Conservation (phyloP, 2,113 vertebrate genomes). For the Acrocephalus kingi region DNA sequence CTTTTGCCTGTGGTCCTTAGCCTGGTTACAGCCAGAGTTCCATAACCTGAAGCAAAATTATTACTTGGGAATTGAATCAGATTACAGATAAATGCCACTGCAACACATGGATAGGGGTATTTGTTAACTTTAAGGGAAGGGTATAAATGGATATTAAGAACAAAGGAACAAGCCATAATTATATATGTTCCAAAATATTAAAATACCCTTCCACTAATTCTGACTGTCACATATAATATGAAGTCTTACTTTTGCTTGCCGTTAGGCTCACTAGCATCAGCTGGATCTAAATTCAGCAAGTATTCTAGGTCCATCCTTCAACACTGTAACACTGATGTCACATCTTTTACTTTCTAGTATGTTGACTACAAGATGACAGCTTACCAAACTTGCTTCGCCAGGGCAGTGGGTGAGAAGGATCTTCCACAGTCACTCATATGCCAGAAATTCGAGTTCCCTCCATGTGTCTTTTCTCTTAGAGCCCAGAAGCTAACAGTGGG, state of each 20-base stretch:
- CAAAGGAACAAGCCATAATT: not conserved
- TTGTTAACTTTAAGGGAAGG: not conserved
- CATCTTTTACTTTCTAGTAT: not conserved
- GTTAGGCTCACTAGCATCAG: not conserved
- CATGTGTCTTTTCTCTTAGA: not conserved
- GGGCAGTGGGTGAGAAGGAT: not conserved
- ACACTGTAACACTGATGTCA: not conserved
- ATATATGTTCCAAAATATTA: not conserved
- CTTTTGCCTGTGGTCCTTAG: not conserved
- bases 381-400: not conserved
- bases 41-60: not conserved
- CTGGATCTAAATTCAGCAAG: not conserved
- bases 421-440: accelerated
- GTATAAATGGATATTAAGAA: not conserved
- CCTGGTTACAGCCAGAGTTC: not conserved
- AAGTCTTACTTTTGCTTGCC: not conserved
- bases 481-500: not conserved
- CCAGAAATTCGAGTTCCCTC: not conserved
- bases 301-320: not conserved
- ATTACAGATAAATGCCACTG: not conserved
- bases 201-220: not conserved
- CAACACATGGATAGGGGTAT: not conserved
- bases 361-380: not conserved
- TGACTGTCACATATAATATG: not conserved
- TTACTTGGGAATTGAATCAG: not conserved